phyloP scores from a whole-genome alignment of 2,797 vertebrate species.

The Danionella dracula region DNA sequence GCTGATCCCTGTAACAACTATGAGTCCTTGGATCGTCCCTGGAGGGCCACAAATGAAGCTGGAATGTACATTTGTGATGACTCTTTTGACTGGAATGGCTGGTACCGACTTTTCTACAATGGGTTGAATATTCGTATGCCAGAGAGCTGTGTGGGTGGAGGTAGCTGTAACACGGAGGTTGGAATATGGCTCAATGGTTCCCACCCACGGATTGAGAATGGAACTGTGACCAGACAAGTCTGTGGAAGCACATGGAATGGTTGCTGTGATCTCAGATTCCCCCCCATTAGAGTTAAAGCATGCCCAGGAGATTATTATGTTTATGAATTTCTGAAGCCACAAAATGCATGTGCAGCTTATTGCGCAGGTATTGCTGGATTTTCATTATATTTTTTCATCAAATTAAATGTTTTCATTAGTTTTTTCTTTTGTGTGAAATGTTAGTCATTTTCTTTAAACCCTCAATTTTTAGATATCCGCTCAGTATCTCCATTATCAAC shows the following conservation, averaged over 20 bases:
- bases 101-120: conserved; percentile 14
- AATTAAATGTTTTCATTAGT: neutral
- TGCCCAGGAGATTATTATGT: neutral
- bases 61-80: neutral
- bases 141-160: neutral
- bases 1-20: conserved; percentile 20
- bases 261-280: neutral
- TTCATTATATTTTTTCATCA: too few species aligned
- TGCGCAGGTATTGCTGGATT: neutral
- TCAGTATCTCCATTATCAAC: neutral
- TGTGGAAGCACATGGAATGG: neutral
- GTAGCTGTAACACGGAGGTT: neutral
- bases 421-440: neutral
- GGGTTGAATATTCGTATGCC: neutral
- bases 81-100: neutral
- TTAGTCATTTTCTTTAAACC: neutral
- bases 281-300: conserved; percentile 6
- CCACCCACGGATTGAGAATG: conserved; percentile 6
- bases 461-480: neutral
- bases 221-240: neutral
- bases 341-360: neutral
- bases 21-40: conserved; percentile 8
- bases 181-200: conserved; percentile 1
- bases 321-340: conserved; percentile 4
- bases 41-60: conserved; percentile 15